Conservation (phyloP, 23 tunicate genomes). For the Styela plicata region DNA sequence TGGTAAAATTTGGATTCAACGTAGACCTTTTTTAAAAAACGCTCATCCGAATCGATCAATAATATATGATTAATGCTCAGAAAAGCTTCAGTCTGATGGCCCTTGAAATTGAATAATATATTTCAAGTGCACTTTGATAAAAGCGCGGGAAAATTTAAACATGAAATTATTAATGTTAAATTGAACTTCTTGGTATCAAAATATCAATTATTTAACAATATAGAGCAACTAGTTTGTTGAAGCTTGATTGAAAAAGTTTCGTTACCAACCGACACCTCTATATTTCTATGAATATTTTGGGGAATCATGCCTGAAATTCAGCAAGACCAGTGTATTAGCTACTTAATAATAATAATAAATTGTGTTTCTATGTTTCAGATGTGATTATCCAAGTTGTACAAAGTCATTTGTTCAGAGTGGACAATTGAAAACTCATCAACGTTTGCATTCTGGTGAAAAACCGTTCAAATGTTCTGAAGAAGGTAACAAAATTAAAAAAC, state of each 20-base stretch:
- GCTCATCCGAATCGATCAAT: too few relatives aligned
- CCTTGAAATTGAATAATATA: neutral
- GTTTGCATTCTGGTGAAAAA: constrained; percentile 88
- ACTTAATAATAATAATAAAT: neutral
- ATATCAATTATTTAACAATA: too few relatives aligned
- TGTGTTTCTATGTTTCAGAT: constrained; percentile 41
- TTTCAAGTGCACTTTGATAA: neutral
- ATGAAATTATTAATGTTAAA: too few relatives aligned
- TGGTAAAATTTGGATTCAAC: too few relatives aligned
- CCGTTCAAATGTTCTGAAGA: constrained; percentile 83
- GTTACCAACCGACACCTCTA: neutral
- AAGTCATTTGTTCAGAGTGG: constrained; percentile 94
- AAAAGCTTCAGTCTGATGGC: constrained; percentile 21
- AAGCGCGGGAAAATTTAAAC: neutral
- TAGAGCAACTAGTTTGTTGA: too few relatives aligned
- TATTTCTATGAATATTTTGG: neutral
- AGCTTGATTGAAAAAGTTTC: neutral
- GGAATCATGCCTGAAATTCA: neutral
- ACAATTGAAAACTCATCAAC: constrained; percentile 82
- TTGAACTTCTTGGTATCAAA: too few relatives aligned
- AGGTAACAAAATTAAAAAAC: constrained; percentile 38
- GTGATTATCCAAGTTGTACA: constrained; percentile 84
- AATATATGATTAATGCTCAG: too few relatives aligned
- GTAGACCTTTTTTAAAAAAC: too few relatives aligned
- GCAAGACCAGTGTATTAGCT: neutral